phyloP scores from a whole-genome alignment of 1,140 invertebrate species.

The Meteorus sp. region DNA sequence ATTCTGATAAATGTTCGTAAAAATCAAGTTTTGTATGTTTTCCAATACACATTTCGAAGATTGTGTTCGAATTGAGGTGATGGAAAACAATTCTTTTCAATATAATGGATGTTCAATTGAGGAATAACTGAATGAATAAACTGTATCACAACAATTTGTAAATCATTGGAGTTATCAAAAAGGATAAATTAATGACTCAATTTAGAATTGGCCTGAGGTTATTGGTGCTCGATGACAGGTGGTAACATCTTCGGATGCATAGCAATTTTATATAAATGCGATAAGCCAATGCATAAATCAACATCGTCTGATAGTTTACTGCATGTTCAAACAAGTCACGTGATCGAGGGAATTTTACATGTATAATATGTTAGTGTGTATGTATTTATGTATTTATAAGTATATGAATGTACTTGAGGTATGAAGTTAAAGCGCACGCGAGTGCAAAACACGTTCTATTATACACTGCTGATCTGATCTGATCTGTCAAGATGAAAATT shows the following conservation, averaged over 20 bases:
- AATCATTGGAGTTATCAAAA: background rate
- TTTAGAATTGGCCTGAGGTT: background rate
- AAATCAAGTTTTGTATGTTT: no score
- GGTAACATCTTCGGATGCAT: slow-evolving; percentile 5
- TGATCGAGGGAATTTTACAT: slow-evolving; percentile 3
- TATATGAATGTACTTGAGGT: no score
- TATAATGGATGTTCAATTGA: no score
- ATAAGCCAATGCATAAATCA: slow-evolving; percentile 26
- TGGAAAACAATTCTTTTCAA: no score
- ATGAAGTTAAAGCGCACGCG: background rate
- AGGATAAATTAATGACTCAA: slow-evolving; percentile 1
- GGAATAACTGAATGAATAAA: no score
- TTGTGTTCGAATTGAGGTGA: no score
- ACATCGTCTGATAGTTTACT: background rate
- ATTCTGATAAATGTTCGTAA: no score
- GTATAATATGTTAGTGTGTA: no score
- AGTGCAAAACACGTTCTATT: slow-evolving; percentile 6
- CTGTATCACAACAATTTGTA: no score
- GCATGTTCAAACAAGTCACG: slow-evolving; percentile 9
- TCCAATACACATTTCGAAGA: no score
- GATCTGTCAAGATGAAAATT: slow-evolving; percentile 2
- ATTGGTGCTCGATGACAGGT: slow-evolving; percentile 21
- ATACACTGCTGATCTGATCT: background rate
- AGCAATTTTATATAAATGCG: slow-evolving; percentile 18
- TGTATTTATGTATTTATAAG: no score